Base-by-base conservation (phyloP, 2,888 invertebrate species). In the Ectemnius cavifrons region DNA sequence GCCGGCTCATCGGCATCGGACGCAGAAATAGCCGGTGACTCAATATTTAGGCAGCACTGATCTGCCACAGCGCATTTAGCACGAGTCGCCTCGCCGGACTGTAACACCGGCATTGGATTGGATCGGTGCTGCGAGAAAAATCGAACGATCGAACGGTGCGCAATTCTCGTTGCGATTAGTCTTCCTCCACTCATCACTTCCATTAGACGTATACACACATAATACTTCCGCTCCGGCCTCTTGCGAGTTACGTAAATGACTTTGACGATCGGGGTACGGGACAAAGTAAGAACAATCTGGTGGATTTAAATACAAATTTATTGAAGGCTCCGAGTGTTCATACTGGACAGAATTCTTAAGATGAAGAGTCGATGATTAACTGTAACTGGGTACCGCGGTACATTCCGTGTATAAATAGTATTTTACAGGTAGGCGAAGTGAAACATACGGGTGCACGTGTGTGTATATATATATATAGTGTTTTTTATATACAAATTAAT, bases 291-390 rank as follows among this genome's bases (percentile, higher is more conserved):
- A 11, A 52, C 16, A 52, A 4, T 18, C 5, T 37, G 6, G 6
- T 75, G 57, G 63, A 63, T 76, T 86, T 83, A 77, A 74, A 85
- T 87, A 86, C 71, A 87, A 87, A 87, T 87, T 87, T 87, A 87
- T 87, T 87, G 82, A 83, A 85, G 83, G 85, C 71, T 79, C 75
- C n/a, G 73, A 75, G 73, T 79, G 74, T 73, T 80, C 75, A 77
- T 81, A 37, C 62, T 73, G 28, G 75, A 81, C 71, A 74, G 52
- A 64, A 80, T 73, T 59, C 63, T 67, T 78, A 77, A 64, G 73
- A 67, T 63, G 70, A 75, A 14, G 52, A 63, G 64, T 64, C 62
- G 76, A 77, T 71, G 56, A 77, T 71, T 69, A 75, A 76, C 74
- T 75, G 74, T 69, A 70, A 62, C 66, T 81, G 77, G 46, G 69